These are phyloP conservation scores for Syrrhaptes paradoxus DNA, from an alignment of 2,113 vertebrate species.

Conservation along the genomic window DNA sequence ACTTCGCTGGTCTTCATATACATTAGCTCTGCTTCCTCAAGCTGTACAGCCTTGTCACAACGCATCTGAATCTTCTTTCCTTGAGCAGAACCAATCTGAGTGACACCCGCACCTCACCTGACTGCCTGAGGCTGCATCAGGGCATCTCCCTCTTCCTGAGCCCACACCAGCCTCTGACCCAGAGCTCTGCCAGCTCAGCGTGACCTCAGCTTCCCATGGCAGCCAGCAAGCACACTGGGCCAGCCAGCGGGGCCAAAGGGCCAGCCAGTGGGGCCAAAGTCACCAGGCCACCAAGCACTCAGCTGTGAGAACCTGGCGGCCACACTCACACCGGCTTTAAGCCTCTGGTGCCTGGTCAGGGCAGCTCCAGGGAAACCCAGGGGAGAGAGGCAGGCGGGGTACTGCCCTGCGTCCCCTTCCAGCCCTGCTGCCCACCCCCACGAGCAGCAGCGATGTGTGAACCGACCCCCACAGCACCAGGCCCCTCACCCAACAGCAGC, in stretches of 20 bases:
- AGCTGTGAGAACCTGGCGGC: background rate
- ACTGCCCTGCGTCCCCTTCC: too few relatives aligned
- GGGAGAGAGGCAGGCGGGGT: background rate
- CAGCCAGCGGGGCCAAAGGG: background rate
- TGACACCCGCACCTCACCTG: background rate
- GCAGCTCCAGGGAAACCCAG: background rate
- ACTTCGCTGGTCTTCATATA: background rate
- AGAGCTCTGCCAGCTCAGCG: background rate
- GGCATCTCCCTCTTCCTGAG: background rate
- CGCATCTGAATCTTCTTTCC: background rate
- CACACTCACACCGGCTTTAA: fast-evolving
- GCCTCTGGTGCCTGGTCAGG: background rate
- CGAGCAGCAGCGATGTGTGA: too few relatives aligned
- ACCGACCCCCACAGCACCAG: background rate
- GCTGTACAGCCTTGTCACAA: background rate
- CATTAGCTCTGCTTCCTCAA: background rate
- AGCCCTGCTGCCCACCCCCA: background rate
- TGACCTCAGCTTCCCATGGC: fast-evolving
- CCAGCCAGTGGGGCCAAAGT: background rate
- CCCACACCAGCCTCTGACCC: background rate
- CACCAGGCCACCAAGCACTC: background rate
- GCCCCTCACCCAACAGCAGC: background rate
- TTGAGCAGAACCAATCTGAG: background rate
- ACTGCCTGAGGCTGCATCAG: background rate
- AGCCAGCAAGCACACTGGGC: too few relatives aligned